A percentile compares a stretch with the other conserved stretches of the same genome.
phyloP scores from a whole-genome alignment of 2,113 vertebrate genomes.

The Bubo blakistoni region DNA sequence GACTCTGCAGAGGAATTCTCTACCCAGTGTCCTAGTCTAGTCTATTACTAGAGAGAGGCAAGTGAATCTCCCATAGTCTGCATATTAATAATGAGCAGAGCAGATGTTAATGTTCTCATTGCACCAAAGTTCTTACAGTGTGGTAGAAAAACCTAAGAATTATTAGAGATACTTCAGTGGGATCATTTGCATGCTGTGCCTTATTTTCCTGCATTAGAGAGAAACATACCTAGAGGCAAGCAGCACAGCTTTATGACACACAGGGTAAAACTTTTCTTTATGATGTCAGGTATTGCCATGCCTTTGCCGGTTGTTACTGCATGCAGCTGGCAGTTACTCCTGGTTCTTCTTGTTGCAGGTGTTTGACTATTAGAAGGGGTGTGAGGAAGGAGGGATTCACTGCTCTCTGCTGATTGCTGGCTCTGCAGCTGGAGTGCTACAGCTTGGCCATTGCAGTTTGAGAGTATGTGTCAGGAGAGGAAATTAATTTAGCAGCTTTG shows the following conservation, averaged over 20 bases:
- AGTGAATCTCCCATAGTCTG: neutral
- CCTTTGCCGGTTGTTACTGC: rapidly evolving
- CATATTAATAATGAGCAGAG: neutral
- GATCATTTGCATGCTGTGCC: neutral
- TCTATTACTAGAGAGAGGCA: neutral
- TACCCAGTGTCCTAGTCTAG: neutral
- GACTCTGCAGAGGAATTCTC: neutral
- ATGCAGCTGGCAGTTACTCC: neutral
- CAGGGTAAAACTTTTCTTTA: neutral
- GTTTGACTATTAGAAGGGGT: neutral
- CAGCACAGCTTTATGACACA: neutral
- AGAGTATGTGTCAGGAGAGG: neutral
- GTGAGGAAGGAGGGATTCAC: neutral
- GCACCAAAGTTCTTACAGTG: neutral
- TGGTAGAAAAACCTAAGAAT: rapidly evolving
- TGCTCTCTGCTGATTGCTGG: neutral
- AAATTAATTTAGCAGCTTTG: neutral
- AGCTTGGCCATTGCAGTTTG: neutral
- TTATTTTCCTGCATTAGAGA: neutral
- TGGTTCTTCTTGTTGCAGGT: neutral
- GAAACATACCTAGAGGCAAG: neutral
- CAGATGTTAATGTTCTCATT: neutral
- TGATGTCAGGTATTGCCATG: rapidly evolving
- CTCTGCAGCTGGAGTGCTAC: neutral
- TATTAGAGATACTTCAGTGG: neutral